A percentile compares a stretch with the other conserved stretches of the same genome.
Evolutionary conservation across 2,888 invertebrate genomes (phyloP).

Genomic region (Dichetophora obliterata): DNA sequence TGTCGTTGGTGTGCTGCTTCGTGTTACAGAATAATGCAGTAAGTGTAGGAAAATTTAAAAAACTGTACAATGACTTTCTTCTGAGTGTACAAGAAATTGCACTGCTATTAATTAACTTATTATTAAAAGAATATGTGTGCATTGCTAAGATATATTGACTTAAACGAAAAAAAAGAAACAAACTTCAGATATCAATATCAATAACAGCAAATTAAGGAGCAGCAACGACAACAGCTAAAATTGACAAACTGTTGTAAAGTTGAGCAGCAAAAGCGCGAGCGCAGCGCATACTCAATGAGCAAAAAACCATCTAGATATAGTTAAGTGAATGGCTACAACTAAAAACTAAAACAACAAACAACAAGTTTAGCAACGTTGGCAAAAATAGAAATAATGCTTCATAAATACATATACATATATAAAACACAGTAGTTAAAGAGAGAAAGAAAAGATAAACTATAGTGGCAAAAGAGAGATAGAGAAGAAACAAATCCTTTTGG

Average conservation of each 20-base stretch:
- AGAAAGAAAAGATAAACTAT: no score
- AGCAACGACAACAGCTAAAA: constrained; percentile 14
- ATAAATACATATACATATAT: no score
- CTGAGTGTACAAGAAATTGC: not conserved
- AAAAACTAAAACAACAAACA: constrained; percentile 14
- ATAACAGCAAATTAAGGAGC: not conserved
- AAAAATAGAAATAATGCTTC: not conserved
- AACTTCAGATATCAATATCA: not conserved
- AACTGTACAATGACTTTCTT: not conserved
- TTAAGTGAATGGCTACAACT: not conserved
- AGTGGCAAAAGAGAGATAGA: no score
- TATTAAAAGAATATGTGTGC: no score
- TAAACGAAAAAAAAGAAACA: not conserved
- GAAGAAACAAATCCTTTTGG: no score
- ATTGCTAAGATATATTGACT: not conserved
- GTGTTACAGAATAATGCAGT: no score
- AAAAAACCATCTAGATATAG: constrained; percentile 16
- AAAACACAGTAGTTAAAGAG: no score
- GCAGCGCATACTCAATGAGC: constrained; percentile 12
- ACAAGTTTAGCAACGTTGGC: not conserved
- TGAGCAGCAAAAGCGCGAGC: constrained; percentile 20
- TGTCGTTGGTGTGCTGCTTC: no score
- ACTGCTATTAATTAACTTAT: no score
- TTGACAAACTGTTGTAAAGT: constrained; percentile 6
- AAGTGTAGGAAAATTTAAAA: no score